Evolutionary conservation across 2,797 vertebrate genomes (phyloP).

Genomic region (Labeo calbasu): DNA sequence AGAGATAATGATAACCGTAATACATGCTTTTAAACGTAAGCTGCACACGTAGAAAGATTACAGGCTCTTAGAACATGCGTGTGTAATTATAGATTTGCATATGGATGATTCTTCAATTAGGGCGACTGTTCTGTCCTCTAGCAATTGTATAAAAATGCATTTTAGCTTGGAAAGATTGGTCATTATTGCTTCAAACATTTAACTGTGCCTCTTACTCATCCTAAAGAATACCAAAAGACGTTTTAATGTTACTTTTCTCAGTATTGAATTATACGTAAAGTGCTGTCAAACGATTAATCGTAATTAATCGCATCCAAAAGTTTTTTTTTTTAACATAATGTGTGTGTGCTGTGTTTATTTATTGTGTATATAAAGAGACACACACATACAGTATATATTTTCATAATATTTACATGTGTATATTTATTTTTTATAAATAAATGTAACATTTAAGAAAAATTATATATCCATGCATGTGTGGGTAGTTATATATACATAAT

Average conservation of each 20-base stretch:
- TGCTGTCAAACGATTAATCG: too few species aligned
- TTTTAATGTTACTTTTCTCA: not conserved
- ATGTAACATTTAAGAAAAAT: too few species aligned
- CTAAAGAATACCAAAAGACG: too few species aligned
- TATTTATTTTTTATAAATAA: too few species aligned
- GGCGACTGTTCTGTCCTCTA: not conserved
- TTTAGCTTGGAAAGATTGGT: not conserved
- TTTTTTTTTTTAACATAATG: too few species aligned
- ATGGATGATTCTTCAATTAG: not conserved
- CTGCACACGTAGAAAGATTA: not conserved
- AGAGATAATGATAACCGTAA: conserved; percentile 32
- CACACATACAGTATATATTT: too few species aligned
- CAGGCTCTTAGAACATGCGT: conserved; percentile 8
- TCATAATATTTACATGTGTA: too few species aligned
- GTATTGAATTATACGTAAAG: not conserved
- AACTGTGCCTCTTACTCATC: not conserved
- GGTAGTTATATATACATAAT: too few species aligned
- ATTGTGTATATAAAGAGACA: too few species aligned
- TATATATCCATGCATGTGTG: too few species aligned
- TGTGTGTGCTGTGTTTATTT: too few species aligned
- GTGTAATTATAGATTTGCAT: conserved; percentile 15
- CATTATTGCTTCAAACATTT: not conserved
- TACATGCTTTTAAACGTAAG: conserved; percentile 33
- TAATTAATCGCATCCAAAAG: too few species aligned
- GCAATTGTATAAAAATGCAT: not conserved